A percentile compares a stretch with the other conserved stretches of the same genome.
Evolutionary conservation across 2,113 vertebrate species (phyloP).

Genomic region (Hemicordylus capensis): DNA sequence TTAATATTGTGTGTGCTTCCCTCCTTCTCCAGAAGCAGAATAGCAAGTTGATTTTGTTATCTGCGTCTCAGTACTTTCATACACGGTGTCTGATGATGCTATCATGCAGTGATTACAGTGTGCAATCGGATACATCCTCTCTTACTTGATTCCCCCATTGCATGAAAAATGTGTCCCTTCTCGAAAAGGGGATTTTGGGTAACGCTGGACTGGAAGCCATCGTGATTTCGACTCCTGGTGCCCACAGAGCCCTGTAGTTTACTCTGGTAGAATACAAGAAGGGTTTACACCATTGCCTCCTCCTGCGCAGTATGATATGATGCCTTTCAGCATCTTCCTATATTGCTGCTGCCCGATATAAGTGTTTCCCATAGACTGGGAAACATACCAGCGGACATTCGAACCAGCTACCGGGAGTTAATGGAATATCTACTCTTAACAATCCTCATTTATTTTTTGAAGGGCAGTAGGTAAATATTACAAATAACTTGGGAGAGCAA

Average conservation of each 20-base stretch:
- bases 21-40: no score
- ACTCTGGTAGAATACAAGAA: no score
- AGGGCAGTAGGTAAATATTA: background rate
- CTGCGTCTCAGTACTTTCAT: background rate
- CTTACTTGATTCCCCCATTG: background rate
- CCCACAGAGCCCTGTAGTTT: no score
- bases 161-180: background rate
- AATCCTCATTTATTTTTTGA: no score
- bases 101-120: background rate
- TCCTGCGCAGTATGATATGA: no score
- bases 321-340: no score
- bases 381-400: no score
- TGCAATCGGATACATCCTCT: background rate
- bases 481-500: background rate
- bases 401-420: no score
- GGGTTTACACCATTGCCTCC: no score
- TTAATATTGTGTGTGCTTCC: background rate
- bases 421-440: background rate
- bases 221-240: no score
- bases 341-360: no score
- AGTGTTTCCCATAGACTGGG: no score
- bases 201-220: background rate
- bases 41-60: background rate
- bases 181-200: background rate
- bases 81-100: background rate